Percentiles rank a stretch among this genome's conserved stretches.
phyloP scores from a whole-genome alignment of 2,113 vertebrate species.

The Hemicordylus capensis region DNA sequence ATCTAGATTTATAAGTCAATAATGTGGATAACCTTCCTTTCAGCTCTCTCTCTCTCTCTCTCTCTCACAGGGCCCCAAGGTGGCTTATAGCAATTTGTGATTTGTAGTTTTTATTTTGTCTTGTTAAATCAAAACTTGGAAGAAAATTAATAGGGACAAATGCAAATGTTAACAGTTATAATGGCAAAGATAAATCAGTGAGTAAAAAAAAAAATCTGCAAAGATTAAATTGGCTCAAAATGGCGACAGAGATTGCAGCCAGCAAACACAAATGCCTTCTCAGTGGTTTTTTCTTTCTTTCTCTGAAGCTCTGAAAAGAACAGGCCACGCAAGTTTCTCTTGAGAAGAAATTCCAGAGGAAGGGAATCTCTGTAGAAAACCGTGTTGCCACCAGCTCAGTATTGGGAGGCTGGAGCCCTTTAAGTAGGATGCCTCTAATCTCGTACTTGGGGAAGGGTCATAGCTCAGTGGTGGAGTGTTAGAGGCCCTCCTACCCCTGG shows the following conservation, averaged over 20 bases:
- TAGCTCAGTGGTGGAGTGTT: no score
- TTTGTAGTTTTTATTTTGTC: background rate
- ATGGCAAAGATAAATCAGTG: background rate
- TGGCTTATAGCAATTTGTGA: background rate
- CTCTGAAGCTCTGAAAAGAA: background rate
- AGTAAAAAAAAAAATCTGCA: background rate
- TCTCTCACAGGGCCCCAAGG: background rate
- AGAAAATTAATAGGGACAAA: background rate
- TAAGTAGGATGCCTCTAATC: background rate
- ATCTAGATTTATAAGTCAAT: background rate
- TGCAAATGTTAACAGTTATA: background rate
- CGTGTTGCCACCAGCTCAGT: background rate
- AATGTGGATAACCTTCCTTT: no score
- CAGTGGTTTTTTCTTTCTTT: background rate
- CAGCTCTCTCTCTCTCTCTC: no score
- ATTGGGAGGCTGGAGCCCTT: background rate
- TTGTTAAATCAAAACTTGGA: background rate
- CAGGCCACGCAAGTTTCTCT: background rate
- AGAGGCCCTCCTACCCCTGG: no score
- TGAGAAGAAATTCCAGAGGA: background rate
- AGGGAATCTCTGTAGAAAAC: background rate
- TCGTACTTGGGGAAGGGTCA: no score
- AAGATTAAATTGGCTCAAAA: background rate
- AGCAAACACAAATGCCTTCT: background rate
- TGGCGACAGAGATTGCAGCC: background rate